Base-by-base conservation (phyloP, 2,888 invertebrate genomes). In the Mythimna lalbum region DNA sequence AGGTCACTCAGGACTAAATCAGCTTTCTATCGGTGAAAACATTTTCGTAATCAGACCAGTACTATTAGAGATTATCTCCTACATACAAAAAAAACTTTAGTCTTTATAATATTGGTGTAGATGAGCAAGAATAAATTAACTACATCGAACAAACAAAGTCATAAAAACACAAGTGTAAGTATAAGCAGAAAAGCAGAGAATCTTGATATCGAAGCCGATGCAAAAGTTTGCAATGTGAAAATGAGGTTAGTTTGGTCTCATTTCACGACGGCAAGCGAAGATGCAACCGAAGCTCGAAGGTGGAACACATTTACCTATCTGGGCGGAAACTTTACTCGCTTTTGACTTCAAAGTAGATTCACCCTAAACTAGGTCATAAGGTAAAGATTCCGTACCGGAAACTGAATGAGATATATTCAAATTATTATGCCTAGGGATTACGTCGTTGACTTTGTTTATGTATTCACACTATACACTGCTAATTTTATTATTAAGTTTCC, bases 271-370 rank as follows among this genome's bases (percentile, higher is more conserved):
- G 61, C 36, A 72, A 53, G 78, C 67, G 23, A 68, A 80, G 69
- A 67, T 23, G 64, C 62, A 47, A 21, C 57, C 69, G 47, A 62
- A 76, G 79, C 69, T 67, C 72, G 47, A 62, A 72, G 80, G 73
- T 67, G 64, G 66, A 81, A 66, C 68, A 77, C 49, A 77, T 81
- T 81, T 77, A 69, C 78, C 59, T 68, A 68, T 73, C 62, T 62
- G 50, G 52, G 73, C 49, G 49, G 59, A 77, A 81, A 81, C 52
- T 78, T 81, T 77, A 52, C 64, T 60, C 52, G 78, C 67, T 62
- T 77, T 69, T 49, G 50, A 69, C 53, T 67, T 69, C 39, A 77
- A 81, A 81, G 64, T 59, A 69, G 55, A 64, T 72, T 64, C 52
- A 65, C 43, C 23, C n/a, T 53, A 73, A 81, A 62, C 62, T 69